Evolutionary conservation across 2,888 invertebrate genomes (phyloP).

Genomic region (Drosophila ezoana): DNA sequence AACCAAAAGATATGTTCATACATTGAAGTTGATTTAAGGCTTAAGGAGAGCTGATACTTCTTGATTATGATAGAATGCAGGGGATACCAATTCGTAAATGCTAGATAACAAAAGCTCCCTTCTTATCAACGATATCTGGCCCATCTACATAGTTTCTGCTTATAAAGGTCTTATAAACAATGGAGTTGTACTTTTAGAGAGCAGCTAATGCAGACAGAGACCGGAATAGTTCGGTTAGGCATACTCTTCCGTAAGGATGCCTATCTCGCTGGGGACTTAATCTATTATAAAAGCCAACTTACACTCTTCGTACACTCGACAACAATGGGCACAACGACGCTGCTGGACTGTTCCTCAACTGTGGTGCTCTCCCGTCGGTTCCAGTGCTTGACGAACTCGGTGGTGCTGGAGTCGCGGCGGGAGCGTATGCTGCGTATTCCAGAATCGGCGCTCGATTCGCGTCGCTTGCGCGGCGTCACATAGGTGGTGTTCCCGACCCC

Average conservation of each 20-base stretch:
- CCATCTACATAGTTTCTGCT: too few relatives aligned
- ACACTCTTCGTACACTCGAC: constrained; percentile 72
- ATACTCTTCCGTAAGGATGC: background rate
- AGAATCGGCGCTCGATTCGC: constrained; percentile 95
- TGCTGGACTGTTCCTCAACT: constrained; percentile 79
- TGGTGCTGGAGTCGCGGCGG: constrained; percentile 90
- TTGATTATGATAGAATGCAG: too few relatives aligned
- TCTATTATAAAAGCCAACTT: constrained; percentile 36
- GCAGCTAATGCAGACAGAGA: too few relatives aligned
- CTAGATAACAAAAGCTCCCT: too few relatives aligned
- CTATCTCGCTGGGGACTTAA: background rate
- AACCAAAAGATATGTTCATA: too few relatives aligned
- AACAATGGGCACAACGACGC: constrained; percentile 70
- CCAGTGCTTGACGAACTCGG: constrained; percentile 91
- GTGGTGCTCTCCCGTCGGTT: constrained; percentile 88
- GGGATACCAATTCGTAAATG: too few relatives aligned
- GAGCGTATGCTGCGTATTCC: constrained; percentile 92
- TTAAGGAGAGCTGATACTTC: too few relatives aligned
- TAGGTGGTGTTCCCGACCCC: constrained; percentile 43
- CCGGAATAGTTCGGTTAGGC: background rate
- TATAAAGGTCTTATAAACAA: too few relatives aligned
- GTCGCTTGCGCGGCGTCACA: constrained; percentile 89
- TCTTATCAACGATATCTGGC: too few relatives aligned
- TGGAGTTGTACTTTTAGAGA: too few relatives aligned
- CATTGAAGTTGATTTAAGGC: too few relatives aligned